Base-by-base conservation (phyloP, 2,888 invertebrate genomes). In the Drosophila neonasuta region DNA sequence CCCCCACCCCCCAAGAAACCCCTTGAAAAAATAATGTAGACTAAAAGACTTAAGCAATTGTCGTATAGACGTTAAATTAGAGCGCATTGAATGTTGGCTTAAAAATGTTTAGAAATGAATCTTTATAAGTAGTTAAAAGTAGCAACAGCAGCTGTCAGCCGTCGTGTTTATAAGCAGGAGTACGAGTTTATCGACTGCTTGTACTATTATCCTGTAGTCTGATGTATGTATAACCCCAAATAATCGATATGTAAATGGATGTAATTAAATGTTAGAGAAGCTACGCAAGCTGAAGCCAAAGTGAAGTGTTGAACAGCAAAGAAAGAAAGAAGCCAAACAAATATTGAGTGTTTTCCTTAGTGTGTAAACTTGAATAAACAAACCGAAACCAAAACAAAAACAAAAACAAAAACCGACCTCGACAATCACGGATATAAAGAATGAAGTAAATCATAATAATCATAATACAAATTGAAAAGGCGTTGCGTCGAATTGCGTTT, bases 31-130 rank as follows among this genome's bases (percentile, higher is more conserved):
- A 56, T 71, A 80, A 79, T 77, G 89, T 88, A 88, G 88, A 89
- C 86, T 88, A 89, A 84, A 89, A 89, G 89, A 89, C 89, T 89
- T 89, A 89, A 89, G 89, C 89, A 89, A 89, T 89, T 89, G 89
- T 89, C 89, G 82, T 75, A 80, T 86, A 81, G 89, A 89, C 89
- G 89, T 89, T 89, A 89, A 89, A 89, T 80, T 88, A 88, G 88
- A 87, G 78, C 86, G 88, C 88, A 89, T 88, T 88, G 81, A 88
- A 81, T 89, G 88, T 89, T 88, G 88, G 88, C 88, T 88, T 89
- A 74, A 80, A 75, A 77, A 77, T 71, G 77, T 77, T 74, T 74
- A 77, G 68, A 72, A 76, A 66, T 44, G 59, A 63, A 63, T 67
- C 62, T 39, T 17, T 51, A 15, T 63, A 54, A 30, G 74, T 69